These are phyloP conservation scores for Ormyrus thymus DNA, from an alignment of 2,888 invertebrate genomes.

Conservation along the genomic window DNA sequence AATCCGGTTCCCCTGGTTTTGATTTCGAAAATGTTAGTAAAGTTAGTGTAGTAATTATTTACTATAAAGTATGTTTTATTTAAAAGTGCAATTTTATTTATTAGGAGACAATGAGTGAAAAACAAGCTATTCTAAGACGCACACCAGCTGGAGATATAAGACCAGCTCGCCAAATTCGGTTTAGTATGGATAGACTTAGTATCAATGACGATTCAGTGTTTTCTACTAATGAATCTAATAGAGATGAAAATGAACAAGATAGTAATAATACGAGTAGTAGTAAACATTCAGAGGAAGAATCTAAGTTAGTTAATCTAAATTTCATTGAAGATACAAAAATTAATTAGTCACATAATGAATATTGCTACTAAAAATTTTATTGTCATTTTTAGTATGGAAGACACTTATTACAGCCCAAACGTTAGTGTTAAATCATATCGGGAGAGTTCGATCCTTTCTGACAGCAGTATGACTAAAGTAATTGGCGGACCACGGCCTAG, in stretches of 20 bases:
- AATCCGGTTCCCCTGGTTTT: conserved; percentile 62
- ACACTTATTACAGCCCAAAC: conserved; percentile 60
- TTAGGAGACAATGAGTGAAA: conserved; percentile 30
- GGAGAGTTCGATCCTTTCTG: conserved; percentile 62
- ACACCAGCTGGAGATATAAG: conserved; percentile 48
- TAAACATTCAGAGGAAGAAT: conserved; percentile 52
- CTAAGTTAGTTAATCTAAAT: conserved; percentile 22
- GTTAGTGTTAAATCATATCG: conserved; percentile 56
- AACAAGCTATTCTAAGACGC: not conserved
- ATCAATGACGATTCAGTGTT: conserved; percentile 46
- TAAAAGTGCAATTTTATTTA: not conserved
- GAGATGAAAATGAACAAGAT: conserved; percentile 22
- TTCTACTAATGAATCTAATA: conserved; percentile 27
- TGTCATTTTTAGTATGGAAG: conserved; percentile 47
- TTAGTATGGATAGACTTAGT: conserved; percentile 63
- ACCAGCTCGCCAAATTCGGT: conserved; percentile 68
- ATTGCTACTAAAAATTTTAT: not conserved
- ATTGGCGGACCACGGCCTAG: conserved; percentile 63
- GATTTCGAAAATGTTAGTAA: conserved; percentile 18
- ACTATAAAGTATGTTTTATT: not conserved
- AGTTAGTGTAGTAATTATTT: not conserved
- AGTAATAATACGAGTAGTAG: conserved; percentile 37
- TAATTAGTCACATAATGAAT: not conserved
- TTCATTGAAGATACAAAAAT: not conserved
- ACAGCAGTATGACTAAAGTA: conserved; percentile 52